Conservation (phyloP, 2,888 invertebrate genomes). For the Aspidiotus rigidus region DNA sequence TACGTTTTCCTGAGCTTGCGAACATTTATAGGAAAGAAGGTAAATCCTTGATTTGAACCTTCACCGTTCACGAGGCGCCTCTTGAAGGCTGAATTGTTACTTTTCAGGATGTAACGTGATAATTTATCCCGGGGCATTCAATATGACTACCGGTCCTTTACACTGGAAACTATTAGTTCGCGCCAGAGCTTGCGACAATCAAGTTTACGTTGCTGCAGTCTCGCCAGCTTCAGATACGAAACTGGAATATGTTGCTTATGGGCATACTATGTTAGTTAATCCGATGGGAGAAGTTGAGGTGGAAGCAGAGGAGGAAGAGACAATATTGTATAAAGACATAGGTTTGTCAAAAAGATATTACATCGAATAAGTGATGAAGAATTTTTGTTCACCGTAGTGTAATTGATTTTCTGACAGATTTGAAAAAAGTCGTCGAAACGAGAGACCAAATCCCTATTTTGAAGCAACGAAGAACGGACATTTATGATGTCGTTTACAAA, state of each 20-base stretch:
- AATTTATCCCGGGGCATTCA: conserved; percentile 90
- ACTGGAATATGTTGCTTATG: conserved; percentile 77
- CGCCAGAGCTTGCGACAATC: conserved; percentile 77
- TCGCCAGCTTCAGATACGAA: conserved; percentile 68
- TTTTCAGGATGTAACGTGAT: conserved; percentile 67
- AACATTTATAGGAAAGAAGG: conserved; percentile 43
- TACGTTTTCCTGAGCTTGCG: conserved; percentile 84
- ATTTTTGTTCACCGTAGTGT: background rate
- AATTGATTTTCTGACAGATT: conserved; percentile 48
- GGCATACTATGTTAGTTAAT: conserved; percentile 71
- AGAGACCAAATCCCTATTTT: conserved; percentile 74
- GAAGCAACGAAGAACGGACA: conserved; percentile 60
- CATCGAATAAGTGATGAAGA: background rate
- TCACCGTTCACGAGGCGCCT: background rate
- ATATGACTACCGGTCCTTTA: conserved; percentile 87
- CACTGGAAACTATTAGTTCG: conserved; percentile 84
- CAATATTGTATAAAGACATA: conserved; percentile 63
- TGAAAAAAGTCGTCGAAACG: conserved; percentile 61
- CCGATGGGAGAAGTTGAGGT: conserved; percentile 73
- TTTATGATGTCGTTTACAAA: conserved; percentile 50
- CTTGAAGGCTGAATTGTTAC: background rate
- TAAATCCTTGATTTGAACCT: conserved; percentile 24
- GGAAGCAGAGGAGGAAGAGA: conserved; percentile 60
- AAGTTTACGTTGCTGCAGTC: conserved; percentile 74
- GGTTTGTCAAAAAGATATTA: conserved; percentile 48